Evolutionary conservation across 92 coral and sea anemone species (phyloP).

Genomic region (Porites divaricata): DNA sequence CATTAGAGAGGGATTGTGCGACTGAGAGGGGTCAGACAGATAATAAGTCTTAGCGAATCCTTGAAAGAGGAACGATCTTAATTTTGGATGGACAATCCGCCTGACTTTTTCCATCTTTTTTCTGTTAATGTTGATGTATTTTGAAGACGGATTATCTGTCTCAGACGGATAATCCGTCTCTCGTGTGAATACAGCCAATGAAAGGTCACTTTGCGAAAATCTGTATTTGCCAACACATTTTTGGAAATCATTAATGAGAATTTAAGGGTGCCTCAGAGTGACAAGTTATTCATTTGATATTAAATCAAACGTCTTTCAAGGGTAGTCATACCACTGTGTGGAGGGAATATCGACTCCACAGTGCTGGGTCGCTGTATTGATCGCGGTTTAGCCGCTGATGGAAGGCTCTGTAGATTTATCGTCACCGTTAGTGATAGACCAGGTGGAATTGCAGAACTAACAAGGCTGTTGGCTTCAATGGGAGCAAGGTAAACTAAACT

Average conservation of each 20-base stretch:
- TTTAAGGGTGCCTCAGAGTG: neutral
- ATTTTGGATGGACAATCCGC: too few relatives aligned
- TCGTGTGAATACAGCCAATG: too few relatives aligned
- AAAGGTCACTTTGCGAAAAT: too few relatives aligned
- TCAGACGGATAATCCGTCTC: too few relatives aligned
- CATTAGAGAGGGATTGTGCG: too few relatives aligned
- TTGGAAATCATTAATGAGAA: neutral
- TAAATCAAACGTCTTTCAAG: slow-evolving; percentile 24
- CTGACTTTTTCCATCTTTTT: too few relatives aligned
- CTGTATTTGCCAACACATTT: too few relatives aligned
- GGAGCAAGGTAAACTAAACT: slow-evolving; percentile 80
- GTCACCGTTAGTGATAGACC: slow-evolving; percentile 95
- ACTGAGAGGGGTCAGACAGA: too few relatives aligned
- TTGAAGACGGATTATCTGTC: too few relatives aligned
- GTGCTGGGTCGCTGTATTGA: slow-evolving; percentile 94
- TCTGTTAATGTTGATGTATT: too few relatives aligned
- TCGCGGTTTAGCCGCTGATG: slow-evolving; percentile 94
- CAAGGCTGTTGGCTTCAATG: slow-evolving; percentile 74
- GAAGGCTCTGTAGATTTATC: slow-evolving; percentile 86
- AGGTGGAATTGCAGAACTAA: slow-evolving; percentile 93
- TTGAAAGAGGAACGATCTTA: too few relatives aligned
- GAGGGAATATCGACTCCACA: slow-evolving; percentile 93
- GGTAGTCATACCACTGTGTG: slow-evolving; percentile 90
- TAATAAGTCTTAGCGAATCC: too few relatives aligned
- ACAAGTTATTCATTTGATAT: neutral